Evolutionary conservation across 2,888 invertebrate species (phyloP).

Genomic region (Ennomos fuscantarius): DNA sequence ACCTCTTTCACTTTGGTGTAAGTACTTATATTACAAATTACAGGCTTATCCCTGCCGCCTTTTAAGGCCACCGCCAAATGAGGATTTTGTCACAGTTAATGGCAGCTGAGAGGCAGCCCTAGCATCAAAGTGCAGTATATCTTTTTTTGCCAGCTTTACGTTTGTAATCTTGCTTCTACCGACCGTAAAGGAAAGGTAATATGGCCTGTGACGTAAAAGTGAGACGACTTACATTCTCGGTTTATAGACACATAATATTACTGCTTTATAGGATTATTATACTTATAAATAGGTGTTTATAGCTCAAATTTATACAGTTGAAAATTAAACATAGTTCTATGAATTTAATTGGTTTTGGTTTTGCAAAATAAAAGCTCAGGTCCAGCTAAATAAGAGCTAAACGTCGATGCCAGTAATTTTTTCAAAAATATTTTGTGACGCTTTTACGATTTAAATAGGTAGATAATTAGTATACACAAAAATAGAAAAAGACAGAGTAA

Average conservation of each 20-base stretch:
- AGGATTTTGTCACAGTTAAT: conserved; percentile 25
- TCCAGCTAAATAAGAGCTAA: too few relatives aligned
- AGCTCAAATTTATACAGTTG: conserved; percentile 4
- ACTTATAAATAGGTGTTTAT: background rate
- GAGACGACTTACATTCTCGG: conserved; percentile 59
- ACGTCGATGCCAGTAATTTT: too few relatives aligned
- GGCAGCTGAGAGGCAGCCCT: conserved; percentile 38
- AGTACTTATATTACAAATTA: background rate
- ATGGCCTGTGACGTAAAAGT: conserved; percentile 27
- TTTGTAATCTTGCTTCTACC: conserved; percentile 71
- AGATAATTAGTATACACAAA: too few relatives aligned
- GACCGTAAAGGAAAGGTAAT: conserved; percentile 64
- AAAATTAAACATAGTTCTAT: background rate
- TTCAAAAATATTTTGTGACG: too few relatives aligned
- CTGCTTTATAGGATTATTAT: conserved; percentile 27
- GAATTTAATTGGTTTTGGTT: background rate
- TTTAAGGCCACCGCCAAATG: conserved; percentile 21
- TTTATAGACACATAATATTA: conserved; percentile 49
- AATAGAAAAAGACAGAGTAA: too few relatives aligned
- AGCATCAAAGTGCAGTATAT: conserved; percentile 55
- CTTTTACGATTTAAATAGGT: too few relatives aligned
- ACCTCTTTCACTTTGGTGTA: too few relatives aligned
- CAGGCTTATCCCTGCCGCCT: conserved; percentile 1
- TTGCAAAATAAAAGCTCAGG: too few relatives aligned
- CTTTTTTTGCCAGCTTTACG: conserved; percentile 68